Base-by-base conservation (phyloP, 2,797 vertebrate species). In the Betta splendens region DNA sequence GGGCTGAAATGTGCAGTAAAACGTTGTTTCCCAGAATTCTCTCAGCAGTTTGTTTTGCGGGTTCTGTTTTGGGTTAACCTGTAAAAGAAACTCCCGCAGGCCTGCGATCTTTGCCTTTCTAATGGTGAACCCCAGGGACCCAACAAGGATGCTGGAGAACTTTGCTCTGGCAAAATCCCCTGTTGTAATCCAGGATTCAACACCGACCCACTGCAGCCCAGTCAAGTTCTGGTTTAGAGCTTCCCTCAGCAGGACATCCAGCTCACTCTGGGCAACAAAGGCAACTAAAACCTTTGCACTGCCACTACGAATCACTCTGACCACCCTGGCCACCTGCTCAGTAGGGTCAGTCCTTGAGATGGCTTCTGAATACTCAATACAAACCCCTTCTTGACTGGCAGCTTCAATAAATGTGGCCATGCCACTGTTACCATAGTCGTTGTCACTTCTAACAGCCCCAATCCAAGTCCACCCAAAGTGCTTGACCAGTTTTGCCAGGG, bases 391-490 rank as follows among this genome's bases (percentile, higher is more conserved):
- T 56, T 87, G 85, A 15, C 45, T 53, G 2, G 91, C 90, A 31
- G 86, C 80, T 17, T 57, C 31, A 21, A 91, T 83, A 75, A 93
- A 93, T 16, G 84, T 86, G 7, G 85, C 76, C 89, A 93, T 90
- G 36, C 91, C 91, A 4, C 82, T 82, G 49, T 92, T 91, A 5
- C 92, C 92, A 43, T 93, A 92, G 56, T 92, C 91, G 50, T 88
- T 90, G 46, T 90, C 83, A 57, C 89, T 92, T 71, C 89, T 87
- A 44, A 93, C 83, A 9, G 89, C 81, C 0, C 91, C 91, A 9
- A 93, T 87, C 92, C 92, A 92, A 0, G 85, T 92, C 92, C 92
- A 93, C 26, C 88, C 89, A 68, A 92, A 91, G 49, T 89, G 83
- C 25, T 87, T 91, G 0, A 92, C 79, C 22, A 93, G 75, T 68